These are phyloP conservation scores for Tangara arthus DNA, from an alignment of 2,797 vertebrate genomes.

Conservation along the genomic window DNA sequence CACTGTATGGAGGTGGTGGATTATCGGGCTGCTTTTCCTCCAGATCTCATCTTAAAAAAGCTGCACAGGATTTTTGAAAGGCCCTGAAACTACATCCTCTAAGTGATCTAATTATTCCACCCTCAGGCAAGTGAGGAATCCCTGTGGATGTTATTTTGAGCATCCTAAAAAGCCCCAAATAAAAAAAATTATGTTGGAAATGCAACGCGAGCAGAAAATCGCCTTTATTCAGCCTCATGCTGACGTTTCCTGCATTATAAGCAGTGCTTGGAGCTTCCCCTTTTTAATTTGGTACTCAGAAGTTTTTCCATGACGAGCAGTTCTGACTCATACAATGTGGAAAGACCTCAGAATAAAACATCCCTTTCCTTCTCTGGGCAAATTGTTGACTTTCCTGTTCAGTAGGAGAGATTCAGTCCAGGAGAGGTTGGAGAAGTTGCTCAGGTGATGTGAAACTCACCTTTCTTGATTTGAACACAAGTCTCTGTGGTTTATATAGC, in stretches of 20 bases:
- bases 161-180: background rate
- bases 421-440: background rate
- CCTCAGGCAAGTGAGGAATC: background rate
- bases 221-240: background rate
- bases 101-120: background rate
- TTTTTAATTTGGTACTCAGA: background rate
- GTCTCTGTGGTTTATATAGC: background rate
- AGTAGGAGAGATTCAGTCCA: background rate
- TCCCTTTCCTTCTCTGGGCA: background rate
- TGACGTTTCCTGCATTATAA: background rate
- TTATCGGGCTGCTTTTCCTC: background rate
- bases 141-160: background rate
- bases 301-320: background rate
- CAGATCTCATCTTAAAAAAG: background rate
- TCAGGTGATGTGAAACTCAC: background rate
- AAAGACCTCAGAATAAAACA: background rate
- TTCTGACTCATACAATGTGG: background rate
- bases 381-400: background rate
- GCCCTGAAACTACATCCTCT: background rate
- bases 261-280: constrained; percentile 16
- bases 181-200: background rate
- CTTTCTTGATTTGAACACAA: background rate
- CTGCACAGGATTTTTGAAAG: background rate
- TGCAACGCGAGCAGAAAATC: background rate
- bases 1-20: background rate